Percentiles rank a stretch among this genome's conserved stretches.
Evolutionary conservation across 2,797 vertebrate genomes (phyloP).

Genomic region (Threskiornis aethiopicus): DNA sequence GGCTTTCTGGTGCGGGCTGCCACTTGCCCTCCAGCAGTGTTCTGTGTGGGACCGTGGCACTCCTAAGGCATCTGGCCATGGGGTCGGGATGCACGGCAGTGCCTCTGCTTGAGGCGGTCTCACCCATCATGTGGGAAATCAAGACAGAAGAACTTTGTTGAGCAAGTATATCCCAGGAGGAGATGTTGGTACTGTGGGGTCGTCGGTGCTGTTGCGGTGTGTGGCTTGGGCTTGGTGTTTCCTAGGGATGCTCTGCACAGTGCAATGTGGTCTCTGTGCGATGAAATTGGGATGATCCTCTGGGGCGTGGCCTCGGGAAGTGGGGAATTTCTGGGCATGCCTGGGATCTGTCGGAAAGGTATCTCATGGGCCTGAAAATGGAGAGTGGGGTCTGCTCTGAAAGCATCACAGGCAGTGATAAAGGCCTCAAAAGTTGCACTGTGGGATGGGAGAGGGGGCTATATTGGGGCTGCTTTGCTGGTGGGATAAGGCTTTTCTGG

Average conservation of each 20-base stretch:
- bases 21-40: not conserved
- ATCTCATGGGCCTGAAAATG: not conserved
- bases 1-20: not conserved
- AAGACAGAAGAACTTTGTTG: not conserved
- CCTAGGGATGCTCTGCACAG: not conserved
- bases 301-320: not conserved
- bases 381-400: not conserved
- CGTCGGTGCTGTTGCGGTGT: accelerated
- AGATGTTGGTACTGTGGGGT: not conserved
- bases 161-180: not conserved
- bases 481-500: not conserved
- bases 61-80: not conserved
- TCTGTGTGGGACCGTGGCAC: accelerated
- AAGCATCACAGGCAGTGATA: not conserved
- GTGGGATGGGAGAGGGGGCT: not conserved
- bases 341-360: not conserved
- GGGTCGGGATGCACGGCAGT: not conserved
- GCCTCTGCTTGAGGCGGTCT: not conserved
- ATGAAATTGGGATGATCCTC: not conserved
- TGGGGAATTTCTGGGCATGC: accelerated
- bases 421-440: not conserved
- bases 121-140: not conserved
- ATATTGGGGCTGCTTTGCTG: not conserved
- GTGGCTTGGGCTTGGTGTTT: not conserved
- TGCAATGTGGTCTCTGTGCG: not conserved